phyloP scores from a whole-genome alignment of 1,140 invertebrate species.

The Eulimnadia texana region DNA sequence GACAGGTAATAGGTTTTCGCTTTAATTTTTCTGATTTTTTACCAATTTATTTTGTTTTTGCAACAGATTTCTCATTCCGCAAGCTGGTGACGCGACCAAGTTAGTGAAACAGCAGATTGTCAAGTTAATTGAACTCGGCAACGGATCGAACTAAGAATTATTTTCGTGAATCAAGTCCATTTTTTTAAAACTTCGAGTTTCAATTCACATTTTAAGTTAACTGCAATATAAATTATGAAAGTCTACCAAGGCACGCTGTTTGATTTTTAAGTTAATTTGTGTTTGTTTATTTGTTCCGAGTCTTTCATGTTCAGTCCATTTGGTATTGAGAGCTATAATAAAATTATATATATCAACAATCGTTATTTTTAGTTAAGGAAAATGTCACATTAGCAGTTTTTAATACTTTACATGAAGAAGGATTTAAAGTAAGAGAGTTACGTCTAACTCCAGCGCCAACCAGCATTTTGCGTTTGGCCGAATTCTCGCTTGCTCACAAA shows the following conservation, averaged over 20 bases:
- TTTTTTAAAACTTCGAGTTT: neutral
- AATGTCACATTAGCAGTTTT: neutral
- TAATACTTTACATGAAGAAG: neutral
- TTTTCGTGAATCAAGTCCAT: neutral
- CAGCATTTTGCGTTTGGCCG: neutral
- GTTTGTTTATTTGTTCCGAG: neutral
- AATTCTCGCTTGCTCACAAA: neutral
- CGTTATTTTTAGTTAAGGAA: neutral
- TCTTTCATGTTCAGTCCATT: neutral
- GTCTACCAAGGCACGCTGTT: too few species aligned
- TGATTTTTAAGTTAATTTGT: neutral
- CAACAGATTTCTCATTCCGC: slow-evolving; percentile 75
- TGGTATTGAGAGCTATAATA: neutral
- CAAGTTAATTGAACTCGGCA: slow-evolving; percentile 30
- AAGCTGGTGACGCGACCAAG: slow-evolving; percentile 78
- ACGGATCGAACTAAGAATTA: neutral
- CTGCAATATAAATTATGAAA: neutral
- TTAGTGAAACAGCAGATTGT: slow-evolving; percentile 55
- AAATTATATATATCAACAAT: neutral
- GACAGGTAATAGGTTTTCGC: slow-evolving; percentile 38
- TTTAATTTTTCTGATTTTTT: neutral
- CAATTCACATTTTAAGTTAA: too few species aligned
- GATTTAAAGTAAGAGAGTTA: neutral
- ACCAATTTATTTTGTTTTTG: slow-evolving; percentile 17
- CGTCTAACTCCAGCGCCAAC: neutral